Base-by-base conservation (phyloP, 2,888 invertebrate genomes). In the Chrysolina oricalcia region DNA sequence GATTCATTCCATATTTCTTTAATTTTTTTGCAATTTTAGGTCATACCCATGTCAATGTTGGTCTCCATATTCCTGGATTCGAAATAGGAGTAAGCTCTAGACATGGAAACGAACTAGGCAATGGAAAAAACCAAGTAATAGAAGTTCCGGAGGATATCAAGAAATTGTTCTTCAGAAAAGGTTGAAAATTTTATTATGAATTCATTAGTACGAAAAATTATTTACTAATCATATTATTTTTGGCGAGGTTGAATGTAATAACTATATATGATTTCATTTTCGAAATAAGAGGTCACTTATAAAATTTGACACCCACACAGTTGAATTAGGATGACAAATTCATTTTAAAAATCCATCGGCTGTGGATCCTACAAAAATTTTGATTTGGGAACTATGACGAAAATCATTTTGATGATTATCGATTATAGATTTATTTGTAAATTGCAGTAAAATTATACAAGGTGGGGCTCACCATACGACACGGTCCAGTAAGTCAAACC, bases 61-160 rank as follows among this genome's bases (percentile, higher is more conserved):
- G 6, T 9, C 50, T 50, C 19, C 19, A 50, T 50, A 50, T 50
- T 50, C 50, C 50, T 50, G 50, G 50, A 50, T 50, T 50, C 1
- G 8, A 1, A n/a, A 0, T 15, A 46, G 46, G 15, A 46, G 46
- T 6, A 4, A 2, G n/a, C 15, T 0, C 46, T 6, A 46, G 15
- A 15, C 15, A 1, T 46, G 46, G 0, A 35, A 35, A 35, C 35
- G 27, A 43, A 15, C 15, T 43, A 43, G 43, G 43, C 1, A 10
- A 8, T 15, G 43, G 6, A 43, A 43, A 43, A 15, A 3, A 50
- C 50, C 1, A 50, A 6, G 50, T 2, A 15, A 17, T 50, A 6
- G 27, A 59, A 59, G n/a, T 59, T 13, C 59, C 59, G 35, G 59
- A 59, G n/a, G 35, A 27, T n/a, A 35, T 59, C 35, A 59, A 35